A percentile compares a stretch with the other conserved stretches of the same genome.
phyloP scores from a whole-genome alignment of 2,797 vertebrate species.

The Tinamus major region DNA sequence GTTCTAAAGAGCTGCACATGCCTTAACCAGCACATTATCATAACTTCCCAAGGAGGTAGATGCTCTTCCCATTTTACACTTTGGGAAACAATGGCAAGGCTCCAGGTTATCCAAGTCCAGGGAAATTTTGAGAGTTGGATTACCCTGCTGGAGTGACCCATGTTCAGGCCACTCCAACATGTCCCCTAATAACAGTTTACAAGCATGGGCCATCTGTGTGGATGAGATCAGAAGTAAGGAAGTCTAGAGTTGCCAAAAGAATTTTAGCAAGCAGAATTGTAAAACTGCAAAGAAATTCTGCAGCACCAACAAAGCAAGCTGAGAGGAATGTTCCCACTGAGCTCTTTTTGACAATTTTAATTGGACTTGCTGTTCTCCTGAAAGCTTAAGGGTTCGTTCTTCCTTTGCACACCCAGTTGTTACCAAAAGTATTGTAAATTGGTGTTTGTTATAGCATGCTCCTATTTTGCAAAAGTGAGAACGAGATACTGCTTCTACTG shows the following conservation, averaged over 20 bases:
- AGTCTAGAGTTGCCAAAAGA: constrained; percentile 70
- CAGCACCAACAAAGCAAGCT: constrained; percentile 38
- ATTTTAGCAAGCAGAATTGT: constrained; percentile 59
- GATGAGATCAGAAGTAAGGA: constrained; percentile 75
- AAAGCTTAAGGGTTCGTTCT: constrained; percentile 1
- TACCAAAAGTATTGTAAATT: not conserved
- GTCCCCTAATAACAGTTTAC: constrained; percentile 70
- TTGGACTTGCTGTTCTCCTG: not conserved
- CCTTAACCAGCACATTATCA: not conserved
- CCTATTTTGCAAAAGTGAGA: not conserved
- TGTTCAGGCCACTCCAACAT: constrained; percentile 66
- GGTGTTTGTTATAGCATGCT: not conserved
- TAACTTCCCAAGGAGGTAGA: not conserved
- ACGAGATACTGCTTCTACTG: not conserved
- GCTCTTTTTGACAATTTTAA: constrained; percentile 8
- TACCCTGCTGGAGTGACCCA: constrained; percentile 58
- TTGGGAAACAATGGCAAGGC: constrained; percentile 18
- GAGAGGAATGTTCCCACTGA: constrained; percentile 16
- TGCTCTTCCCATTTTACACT: constrained; percentile 9
- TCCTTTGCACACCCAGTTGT: not conserved
- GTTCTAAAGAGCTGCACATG: not conserved
- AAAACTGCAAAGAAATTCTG: constrained; percentile 51
- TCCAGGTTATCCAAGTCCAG: constrained; percentile 37
- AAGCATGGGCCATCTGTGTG: constrained; percentile 68
- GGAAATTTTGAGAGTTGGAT: constrained; percentile 47